A percentile compares a stretch with the other conserved stretches of the same genome.
Evolutionary conservation across 1,140 invertebrate species (phyloP).

Genomic region (roundworm (Caenorhabditis elegans)): WBcel235 BX284603.4:6894501-6895000

Average conservation of each 20-base stretch:
- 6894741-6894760: not conserved
- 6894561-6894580: no score
- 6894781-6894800: not conserved
- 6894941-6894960: not conserved
- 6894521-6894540: no score
- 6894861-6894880: slow-evolving; percentile 10
- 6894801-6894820: not conserved
- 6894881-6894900: not conserved
- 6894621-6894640: no score
- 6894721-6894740: not conserved
- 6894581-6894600: no score
- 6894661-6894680: not conserved
- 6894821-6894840: not conserved
- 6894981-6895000: not conserved
- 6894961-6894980: not conserved
- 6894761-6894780: slow-evolving; percentile 1
- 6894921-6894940: not conserved
- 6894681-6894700: not conserved
- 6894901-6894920: not conserved
- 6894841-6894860: no score
- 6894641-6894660: slow-evolving; percentile 3
- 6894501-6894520: no score
- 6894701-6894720: not conserved
- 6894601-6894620: no score
- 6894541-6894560: no score